Percentiles rank a stretch among this genome's conserved stretches.
phyloP scores from a whole-genome alignment of 2,113 vertebrate genomes.

The Lamprologus ornatipinnis region DNA sequence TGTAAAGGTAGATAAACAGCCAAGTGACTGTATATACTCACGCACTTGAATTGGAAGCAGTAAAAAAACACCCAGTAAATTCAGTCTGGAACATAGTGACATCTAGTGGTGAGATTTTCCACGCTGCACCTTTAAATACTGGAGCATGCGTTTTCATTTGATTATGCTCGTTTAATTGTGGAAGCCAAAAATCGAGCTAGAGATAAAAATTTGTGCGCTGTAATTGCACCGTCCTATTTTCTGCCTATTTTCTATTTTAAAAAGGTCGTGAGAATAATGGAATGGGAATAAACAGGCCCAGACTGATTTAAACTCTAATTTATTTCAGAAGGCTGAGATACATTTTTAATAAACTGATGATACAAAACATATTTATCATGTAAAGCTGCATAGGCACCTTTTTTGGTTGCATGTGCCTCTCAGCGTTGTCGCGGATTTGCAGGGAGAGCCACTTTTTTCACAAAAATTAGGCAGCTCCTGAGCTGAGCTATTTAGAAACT shows the following conservation, averaged over 20 bases:
- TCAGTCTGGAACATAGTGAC: not conserved
- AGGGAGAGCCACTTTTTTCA: fast-evolving
- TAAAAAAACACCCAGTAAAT: not conserved
- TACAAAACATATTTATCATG: not conserved
- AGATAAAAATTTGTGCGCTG: not conserved
- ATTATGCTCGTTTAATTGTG: not conserved
- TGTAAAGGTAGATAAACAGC: not conserved
- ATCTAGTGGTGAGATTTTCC: not conserved
- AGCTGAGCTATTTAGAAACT: not conserved
- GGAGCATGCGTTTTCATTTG: not conserved
- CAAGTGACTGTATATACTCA: not conserved
- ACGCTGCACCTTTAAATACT: not conserved
- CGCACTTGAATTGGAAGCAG: no score
- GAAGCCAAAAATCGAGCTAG: not conserved
- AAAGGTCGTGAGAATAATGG: not conserved
- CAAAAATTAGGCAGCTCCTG: not conserved
- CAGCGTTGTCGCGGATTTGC: fast-evolving
- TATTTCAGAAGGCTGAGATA: not conserved
- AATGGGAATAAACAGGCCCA: not conserved
- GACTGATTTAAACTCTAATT: not conserved
- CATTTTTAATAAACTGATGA: not conserved
- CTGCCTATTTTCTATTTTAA: not conserved
- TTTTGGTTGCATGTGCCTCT: not conserved
- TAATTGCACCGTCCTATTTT: not conserved
- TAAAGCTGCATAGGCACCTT: not conserved